Base-by-base conservation (phyloP, 2,797 vertebrate genomes). In the Astyanax mexicanus region DNA sequence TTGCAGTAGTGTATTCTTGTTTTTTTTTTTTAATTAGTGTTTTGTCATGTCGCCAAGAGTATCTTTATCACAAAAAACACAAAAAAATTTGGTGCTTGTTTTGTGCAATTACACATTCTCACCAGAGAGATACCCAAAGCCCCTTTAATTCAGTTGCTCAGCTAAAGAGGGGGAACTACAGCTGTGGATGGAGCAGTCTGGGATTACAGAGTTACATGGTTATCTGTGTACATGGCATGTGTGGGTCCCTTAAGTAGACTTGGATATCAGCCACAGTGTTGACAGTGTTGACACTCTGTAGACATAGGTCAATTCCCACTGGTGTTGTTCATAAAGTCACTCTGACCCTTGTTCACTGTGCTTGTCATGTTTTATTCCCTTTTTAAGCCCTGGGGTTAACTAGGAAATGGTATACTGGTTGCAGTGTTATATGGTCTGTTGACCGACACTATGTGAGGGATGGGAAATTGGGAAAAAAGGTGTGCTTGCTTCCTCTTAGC, bases 121-220 rank as follows among this genome's bases (percentile, higher is more conserved):
- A n/a, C n/a, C n/a, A n/a, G n/a, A n/a, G n/a, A n/a, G n/a, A n/a
- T n/a, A n/a, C n/a, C n/a, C n/a, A n/a, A n/a, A n/a, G n/a, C n/a
- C n/a, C n/a, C n/a, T n/a, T n/a, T n/a, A 6, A 15, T 10, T 10
- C 19, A 23, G 21, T 25, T 23, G 51, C 29, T 35, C 55, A 29
- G 13, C 3, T 38, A 2, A 19, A 25, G 9, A 37, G 8, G 3
- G 2, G 19, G 7, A n/a, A n/a, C n/a, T n/a, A n/a, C n/a, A n/a
- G n/a, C n/a, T n/a, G n/a, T n/a, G n/a, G n/a, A 49, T 49, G 38
- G 23, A 4, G 72, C 76, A 71, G 66, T 47, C 61, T n/a, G 66
- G 70, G 75, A 81, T 81, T 81, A 84, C 42, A 57, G 69, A 80
- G 69, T 83, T 84, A 72, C 78, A 37, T 5, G 3, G 15, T 12